Evolutionary conservation across 37 sponge, comb jelly and placozoan genomes (phyloP), one percentile per base, ranked within the genome.

Genomic region (Ianthella basta): DNA sequence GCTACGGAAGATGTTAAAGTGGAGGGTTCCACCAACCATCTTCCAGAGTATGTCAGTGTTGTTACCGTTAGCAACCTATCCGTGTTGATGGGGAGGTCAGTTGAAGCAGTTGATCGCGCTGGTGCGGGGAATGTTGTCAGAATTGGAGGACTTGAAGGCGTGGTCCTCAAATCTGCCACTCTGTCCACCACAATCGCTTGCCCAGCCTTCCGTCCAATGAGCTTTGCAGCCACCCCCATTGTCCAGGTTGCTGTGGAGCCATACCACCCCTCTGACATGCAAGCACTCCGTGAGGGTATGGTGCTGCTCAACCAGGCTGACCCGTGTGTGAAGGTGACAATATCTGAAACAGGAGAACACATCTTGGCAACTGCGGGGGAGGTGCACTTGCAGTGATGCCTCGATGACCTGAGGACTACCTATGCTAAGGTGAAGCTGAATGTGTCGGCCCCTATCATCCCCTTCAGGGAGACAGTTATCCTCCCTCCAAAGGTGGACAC

Each of bases 221-320:
- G 60, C 16, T 92, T 86, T 65, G 86, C 80, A 32, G 91, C 92
- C 50, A 57, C 92, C 27, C 94, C 99, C 0, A 94, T 98, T 13
- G 89, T 98, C 34, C 90, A 87, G 54, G 99, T 98, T 10, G 96
- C 99, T 30, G 39, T 98, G 16, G 99, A 98, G 66, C 97, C 99
- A 4, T 66, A 77, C 20, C 86, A 94, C 39, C 86, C 89, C 6
- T 33, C 72, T 14, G 95, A 96, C 39, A 88, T 96, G 72, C 88
- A 89, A 0, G 68, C 82, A 0, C 88, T 95, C 25, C 79, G 83
- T 12, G 27, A 80, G 38, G 98, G 98, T 10, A 86, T 98, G 87
- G 86, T 89, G 80, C 85, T 96, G 37, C 91, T 98, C 57, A 92
- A 94, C 69, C 93, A 94, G 64, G 91, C 95, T 19, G 99, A 98